A percentile compares a stretch with the other conserved stretches of the same genome.
Evolutionary conservation across 2,888 invertebrate genomes (phyloP).

Genomic region (Nemapogon koenigi): DNA sequence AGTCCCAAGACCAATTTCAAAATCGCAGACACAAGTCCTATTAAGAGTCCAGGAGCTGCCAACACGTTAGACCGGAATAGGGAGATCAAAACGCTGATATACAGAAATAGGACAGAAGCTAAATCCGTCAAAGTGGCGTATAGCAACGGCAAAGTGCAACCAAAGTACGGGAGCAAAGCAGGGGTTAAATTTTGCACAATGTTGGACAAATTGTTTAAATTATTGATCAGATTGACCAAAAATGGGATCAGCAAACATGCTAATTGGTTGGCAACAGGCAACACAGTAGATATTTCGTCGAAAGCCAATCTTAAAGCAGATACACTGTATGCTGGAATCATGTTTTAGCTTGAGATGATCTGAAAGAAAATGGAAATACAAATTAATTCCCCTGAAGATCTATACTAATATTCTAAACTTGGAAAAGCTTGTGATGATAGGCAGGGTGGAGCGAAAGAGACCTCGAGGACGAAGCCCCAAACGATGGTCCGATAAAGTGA

Average conservation of each 20-base stretch:
- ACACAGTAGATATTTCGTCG: conserved; percentile 44
- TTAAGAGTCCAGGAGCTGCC: conserved; percentile 39
- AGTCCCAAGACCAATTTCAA: conserved; percentile 41
- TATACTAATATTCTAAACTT: no score
- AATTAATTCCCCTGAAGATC: no score
- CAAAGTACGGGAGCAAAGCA: conserved; percentile 48
- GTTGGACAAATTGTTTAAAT: conserved; percentile 49
- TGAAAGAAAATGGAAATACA: no score
- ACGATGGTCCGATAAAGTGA: no score
- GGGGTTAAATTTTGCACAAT: conserved; percentile 53
- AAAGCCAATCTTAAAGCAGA: conserved; percentile 46
- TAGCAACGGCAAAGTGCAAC: conserved; percentile 43
- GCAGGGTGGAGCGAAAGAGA: no score
- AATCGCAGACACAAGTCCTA: conserved; percentile 35
- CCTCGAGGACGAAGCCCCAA: no score
- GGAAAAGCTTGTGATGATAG: no score
- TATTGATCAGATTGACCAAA: conserved; percentile 49
- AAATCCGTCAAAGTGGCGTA: conserved; percentile 51
- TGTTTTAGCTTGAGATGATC: conserved; percentile 41
- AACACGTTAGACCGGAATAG: conserved; percentile 47
- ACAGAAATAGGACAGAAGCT: conserved; percentile 47
- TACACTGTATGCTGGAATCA: conserved; percentile 53
- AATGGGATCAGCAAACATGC: conserved; percentile 47
- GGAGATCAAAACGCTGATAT: conserved; percentile 49
- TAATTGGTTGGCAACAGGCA: conserved; percentile 47